Percentiles rank a stretch among this genome's conserved stretches.
phyloP scores from a whole-genome alignment of 2,888 invertebrate genomes.

The Scaptomyza flava region DNA sequence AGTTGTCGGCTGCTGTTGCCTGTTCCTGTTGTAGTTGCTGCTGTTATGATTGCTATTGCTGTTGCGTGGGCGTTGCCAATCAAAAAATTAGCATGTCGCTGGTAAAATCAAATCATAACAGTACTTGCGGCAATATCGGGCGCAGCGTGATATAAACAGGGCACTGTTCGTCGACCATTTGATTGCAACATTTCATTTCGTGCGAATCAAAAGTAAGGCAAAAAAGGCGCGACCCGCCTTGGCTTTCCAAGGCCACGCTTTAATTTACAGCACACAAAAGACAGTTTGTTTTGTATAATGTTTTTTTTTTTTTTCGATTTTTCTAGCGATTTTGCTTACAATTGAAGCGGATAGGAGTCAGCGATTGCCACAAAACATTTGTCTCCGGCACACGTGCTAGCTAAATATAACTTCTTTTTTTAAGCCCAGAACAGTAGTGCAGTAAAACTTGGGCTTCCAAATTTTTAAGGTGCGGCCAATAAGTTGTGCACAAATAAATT shows the following conservation, averaged over 20 bases:
- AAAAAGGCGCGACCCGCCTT: constrained; percentile 56
- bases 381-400: constrained; percentile 65
- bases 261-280: constrained; percentile 63
- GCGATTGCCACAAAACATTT: constrained; percentile 24
- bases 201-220: constrained; percentile 67
- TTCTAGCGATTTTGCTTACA: constrained; percentile 17
- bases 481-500: constrained; percentile 55
- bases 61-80: constrained; percentile 71
- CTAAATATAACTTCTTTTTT: constrained; percentile 16
- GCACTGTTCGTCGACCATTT: constrained; percentile 26
- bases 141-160: constrained; percentile 57
- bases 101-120: constrained; percentile 67
- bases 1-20: constrained; percentile 32
- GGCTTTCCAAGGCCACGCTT: constrained; percentile 62
- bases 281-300: constrained; percentile 31
- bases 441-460: constrained; percentile 42
- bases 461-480: constrained; percentile 62
- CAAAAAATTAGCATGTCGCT: constrained; percentile 65
- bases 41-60: constrained; percentile 11
- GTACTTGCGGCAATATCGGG: constrained; percentile 37
- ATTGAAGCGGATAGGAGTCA: constrained; percentile 24
- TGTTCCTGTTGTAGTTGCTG: constrained; percentile 14
- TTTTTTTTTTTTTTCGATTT: background rate
- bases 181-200: constrained; percentile 64
- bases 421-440: constrained; percentile 33